A percentile compares a stretch with the other conserved stretches of the same genome.
phyloP scores from a whole-genome alignment of 2,113 vertebrate species.

The Sula dactylatra region DNA sequence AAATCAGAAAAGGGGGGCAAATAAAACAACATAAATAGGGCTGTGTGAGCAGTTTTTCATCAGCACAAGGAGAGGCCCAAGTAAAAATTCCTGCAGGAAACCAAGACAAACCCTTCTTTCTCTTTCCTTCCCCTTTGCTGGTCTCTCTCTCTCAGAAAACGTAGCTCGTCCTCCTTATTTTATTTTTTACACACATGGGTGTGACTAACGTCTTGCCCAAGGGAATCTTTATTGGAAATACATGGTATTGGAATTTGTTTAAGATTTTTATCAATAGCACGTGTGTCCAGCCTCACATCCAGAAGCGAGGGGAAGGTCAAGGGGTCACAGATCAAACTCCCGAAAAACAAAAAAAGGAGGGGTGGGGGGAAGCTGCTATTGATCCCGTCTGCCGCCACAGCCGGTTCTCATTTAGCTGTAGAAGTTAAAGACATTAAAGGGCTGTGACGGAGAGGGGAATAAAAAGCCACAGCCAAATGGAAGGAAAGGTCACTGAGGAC shows the following conservation, averaged over 20 bases:
- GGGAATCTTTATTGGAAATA: constrained; percentile 70
- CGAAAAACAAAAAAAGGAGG: constrained; percentile 29
- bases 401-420: constrained; percentile 78
- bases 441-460: constrained; percentile 29
- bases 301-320: constrained; percentile 75
- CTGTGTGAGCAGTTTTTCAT: neutral
- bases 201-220: constrained; percentile 83
- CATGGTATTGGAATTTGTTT: constrained; percentile 64
- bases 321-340: constrained; percentile 71
- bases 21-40: neutral
- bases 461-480: constrained; percentile 47
- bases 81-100: neutral
- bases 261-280: constrained; percentile 94
- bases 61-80: neutral
- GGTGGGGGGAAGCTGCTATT: constrained; percentile 54
- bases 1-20: neutral
- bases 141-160: neutral
- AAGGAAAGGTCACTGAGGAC: constrained; percentile 65
- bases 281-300: constrained; percentile 77
- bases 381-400: constrained; percentile 72
- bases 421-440: constrained; percentile 65
- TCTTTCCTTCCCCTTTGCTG: constrained; percentile 42
- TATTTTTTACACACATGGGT: constrained; percentile 68
- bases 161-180: neutral
- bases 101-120: constrained; percentile 53